Conservation (phyloP, 2,113 vertebrate genomes). For the Embiotoca jacksoni region DNA sequence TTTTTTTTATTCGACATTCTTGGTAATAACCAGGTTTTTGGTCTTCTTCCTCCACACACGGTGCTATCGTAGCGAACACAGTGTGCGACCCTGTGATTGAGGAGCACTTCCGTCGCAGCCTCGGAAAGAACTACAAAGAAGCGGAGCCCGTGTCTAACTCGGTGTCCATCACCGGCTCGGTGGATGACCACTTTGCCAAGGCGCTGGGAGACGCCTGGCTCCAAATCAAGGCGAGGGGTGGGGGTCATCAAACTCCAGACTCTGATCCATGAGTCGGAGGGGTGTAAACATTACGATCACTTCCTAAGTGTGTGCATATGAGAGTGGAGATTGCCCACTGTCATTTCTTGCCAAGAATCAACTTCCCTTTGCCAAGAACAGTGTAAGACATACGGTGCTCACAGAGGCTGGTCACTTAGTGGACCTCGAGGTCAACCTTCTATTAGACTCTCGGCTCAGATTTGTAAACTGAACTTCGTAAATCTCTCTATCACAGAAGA, state of each 20-base stretch:
- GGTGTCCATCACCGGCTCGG: conserved; percentile 96
- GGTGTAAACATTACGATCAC: conserved; percentile 75
- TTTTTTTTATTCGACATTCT: background rate
- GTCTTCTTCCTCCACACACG: background rate
- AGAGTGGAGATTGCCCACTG: conserved; percentile 37
- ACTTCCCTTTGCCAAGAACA: conserved; percentile 86
- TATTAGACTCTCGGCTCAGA: conserved; percentile 73
- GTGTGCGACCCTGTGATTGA: conserved; percentile 96
- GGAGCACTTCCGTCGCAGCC: conserved; percentile 98
- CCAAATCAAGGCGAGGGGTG: conserved; percentile 95
- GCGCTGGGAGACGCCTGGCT: conserved; percentile 97
- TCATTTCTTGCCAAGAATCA: conserved; percentile 79
- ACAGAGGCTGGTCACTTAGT: conserved; percentile 42
- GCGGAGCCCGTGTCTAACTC: conserved; percentile 93
- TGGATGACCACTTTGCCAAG: conserved; percentile 99
- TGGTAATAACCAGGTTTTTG: background rate
- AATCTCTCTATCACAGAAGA: background rate
- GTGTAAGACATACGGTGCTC: conserved; percentile 72
- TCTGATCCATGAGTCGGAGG: conserved; percentile 81
- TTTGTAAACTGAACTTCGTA: conserved; percentile 50
- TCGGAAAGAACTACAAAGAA: conserved; percentile 98
- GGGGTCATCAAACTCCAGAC: conserved; percentile 67
- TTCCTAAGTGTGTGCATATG: conserved; percentile 89
- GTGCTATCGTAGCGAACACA: conserved; percentile 78
- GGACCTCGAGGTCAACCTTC: conserved; percentile 30